These are phyloP conservation scores for Bombus soroeensis DNA, from an alignment of 1,140 invertebrate genomes.

Conservation along the genomic window DNA sequence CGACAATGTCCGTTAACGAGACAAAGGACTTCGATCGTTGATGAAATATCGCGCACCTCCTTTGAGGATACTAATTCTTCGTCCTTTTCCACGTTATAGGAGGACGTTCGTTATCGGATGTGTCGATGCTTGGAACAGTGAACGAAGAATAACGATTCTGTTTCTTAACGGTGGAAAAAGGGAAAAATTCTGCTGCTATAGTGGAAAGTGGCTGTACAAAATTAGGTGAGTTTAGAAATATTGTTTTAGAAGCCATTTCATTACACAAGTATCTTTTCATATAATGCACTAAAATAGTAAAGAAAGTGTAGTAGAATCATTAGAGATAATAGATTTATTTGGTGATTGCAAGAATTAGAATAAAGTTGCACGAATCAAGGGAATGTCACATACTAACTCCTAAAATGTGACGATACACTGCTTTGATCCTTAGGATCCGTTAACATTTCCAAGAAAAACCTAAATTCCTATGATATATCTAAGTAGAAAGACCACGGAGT, in stretches of 20 bases:
- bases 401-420: no score
- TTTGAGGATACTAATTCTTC: not conserved
- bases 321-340: no score
- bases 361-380: no score
- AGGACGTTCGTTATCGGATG: constrained; percentile 12
- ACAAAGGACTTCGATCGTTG: constrained; percentile 32
- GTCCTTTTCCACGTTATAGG: not conserved
- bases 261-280: not conserved
- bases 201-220: not conserved
- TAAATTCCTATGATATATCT: not conserved
- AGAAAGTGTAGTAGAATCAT: not conserved
- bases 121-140: not conserved
- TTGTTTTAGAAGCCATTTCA: no score
- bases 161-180: not conserved
- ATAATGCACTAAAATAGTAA: not conserved
- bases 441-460: not conserved
- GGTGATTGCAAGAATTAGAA: no score
- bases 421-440: not conserved
- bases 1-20: constrained; percentile 77
- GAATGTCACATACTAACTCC: not conserved
- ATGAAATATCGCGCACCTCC: constrained; percentile 5
- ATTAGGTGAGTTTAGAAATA: not conserved
- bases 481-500: not conserved
- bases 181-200: not conserved
- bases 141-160: not conserved